Base-by-base conservation (phyloP, 2,113 vertebrate genomes). In the Tylochromis polylepis region DNA sequence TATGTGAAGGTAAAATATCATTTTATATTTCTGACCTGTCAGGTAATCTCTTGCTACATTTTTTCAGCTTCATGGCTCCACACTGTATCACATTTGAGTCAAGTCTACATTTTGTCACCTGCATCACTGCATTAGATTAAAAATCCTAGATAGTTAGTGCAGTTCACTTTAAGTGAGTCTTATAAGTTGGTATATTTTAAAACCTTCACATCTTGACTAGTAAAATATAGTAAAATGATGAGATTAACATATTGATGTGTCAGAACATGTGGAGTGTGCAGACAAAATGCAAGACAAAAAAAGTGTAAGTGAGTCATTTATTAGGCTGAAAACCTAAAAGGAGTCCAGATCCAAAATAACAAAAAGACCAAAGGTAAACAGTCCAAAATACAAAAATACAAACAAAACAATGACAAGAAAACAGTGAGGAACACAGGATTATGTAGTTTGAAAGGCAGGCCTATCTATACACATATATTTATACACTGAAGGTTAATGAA, bases 21-120 rank as follows among this genome's bases (percentile, higher is more conserved):
- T 12, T 36, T 67, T 36, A 67, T 67, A 67, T 67, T 67, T 62
- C 41, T 67, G 36, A 36, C 62, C 62, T 67, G 34, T 67, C 62
- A 67, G 11, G 36, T 41, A 41, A 22, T 67, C 20, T 38, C 20
- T 8, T 67, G 20, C 34, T 41, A 22, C 20, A 67, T 38, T 67
- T 67, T 41, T 34, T 22, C 20, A 67, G n/a, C 20, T 67, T 67
- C 62, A 67, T 38, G 34, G 20, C 20, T 1, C 2, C 20, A 67
- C 1, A 2, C 60, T 2, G 36, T 22, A 14, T 65, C 31, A 38
- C 11, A 22, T 41, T 67, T 67, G 20, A 41, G 62, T 67, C n/a
- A 38, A 67, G 34, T 8, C 62, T 67, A 14, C 11, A 41, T 1
- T 22, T 65, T 67, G 22, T 67, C 62, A 67, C 62, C 11, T 67